A percentile compares a stretch with the other conserved stretches of the same genome.
Conservation (phyloP, 2,888 invertebrate species). For the Limenitis camilla region DNA sequence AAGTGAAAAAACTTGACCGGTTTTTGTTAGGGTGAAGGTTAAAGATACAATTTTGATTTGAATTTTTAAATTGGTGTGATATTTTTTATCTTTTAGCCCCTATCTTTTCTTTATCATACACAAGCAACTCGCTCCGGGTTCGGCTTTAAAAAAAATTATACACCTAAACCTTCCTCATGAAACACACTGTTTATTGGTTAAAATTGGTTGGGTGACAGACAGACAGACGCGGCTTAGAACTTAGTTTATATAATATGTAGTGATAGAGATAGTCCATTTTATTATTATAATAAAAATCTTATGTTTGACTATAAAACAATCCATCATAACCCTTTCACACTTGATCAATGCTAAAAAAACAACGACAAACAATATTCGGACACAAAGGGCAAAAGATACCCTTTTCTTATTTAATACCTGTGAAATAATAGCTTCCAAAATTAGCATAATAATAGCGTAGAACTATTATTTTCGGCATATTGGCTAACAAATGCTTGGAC, state of each 20-base stretch:
- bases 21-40: slow-evolving; percentile 36
- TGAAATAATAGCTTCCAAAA: slow-evolving; percentile 60
- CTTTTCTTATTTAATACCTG: slow-evolving; percentile 45
- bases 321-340: slow-evolving; percentile 50
- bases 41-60: slow-evolving; percentile 7
- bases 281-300: too few species aligned
- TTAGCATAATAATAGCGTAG: slow-evolving; percentile 68
- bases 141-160: too few species aligned
- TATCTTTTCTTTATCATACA: too few species aligned
- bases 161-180: too few species aligned
- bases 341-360: slow-evolving; percentile 46
- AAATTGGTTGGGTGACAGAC: too few species aligned
- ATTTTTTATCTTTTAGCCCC: too few species aligned
- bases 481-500: slow-evolving; percentile 61
- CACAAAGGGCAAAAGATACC: slow-evolving; percentile 44
- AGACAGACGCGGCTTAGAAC: too few species aligned
- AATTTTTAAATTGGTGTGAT: too few species aligned
- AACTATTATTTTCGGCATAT: slow-evolving; percentile 64
- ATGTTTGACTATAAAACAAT: slow-evolving; percentile 45
- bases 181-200: too few species aligned
- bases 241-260: too few species aligned
- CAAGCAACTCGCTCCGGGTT: too few species aligned
- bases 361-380: slow-evolving; percentile 42
- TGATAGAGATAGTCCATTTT: too few species aligned
- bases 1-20: slow-evolving; percentile 62